These are phyloP conservation scores for Thera obeliscata DNA, from an alignment of 2,888 invertebrate genomes.

Conservation along the genomic window DNA sequence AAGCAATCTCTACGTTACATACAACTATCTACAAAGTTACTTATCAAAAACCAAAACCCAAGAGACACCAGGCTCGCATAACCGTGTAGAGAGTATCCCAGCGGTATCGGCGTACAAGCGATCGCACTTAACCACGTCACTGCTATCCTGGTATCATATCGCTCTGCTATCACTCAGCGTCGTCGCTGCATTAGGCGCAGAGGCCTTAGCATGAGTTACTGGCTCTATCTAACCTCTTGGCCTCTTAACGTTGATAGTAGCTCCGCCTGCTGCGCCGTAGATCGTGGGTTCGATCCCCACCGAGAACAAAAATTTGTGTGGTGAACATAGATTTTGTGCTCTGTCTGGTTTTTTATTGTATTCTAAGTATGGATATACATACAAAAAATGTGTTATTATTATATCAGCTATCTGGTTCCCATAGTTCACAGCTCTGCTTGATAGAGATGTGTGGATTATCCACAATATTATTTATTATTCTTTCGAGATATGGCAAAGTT, in stretches of 20 bases:
- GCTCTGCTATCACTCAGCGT: constrained; percentile 78
- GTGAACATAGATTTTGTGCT: too few species aligned
- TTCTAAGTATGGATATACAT: too few species aligned
- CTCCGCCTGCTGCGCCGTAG: too few species aligned
- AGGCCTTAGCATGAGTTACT: constrained; percentile 63
- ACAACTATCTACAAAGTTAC: constrained; percentile 12
- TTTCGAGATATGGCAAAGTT: too few species aligned
- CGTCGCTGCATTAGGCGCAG: constrained; percentile 74
- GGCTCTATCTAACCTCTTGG: not conserved
- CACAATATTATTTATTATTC: too few species aligned
- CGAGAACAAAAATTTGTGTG: not conserved
- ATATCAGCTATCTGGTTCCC: too few species aligned
- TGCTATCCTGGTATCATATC: constrained; percentile 69
- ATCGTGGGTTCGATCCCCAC: too few species aligned
- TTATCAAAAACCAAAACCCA: constrained; percentile 33
- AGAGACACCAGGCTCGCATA: constrained; percentile 58
- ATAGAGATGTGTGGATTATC: too few species aligned
- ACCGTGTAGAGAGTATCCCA: constrained; percentile 64
- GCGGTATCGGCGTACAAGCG: constrained; percentile 80
- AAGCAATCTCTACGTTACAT: not conserved
- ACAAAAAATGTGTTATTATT: too few species aligned
- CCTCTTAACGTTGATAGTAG: too few species aligned
- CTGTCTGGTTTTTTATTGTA: too few species aligned
- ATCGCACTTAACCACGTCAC: constrained; percentile 81
- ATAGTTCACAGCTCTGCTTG: too few species aligned